Conservation (phyloP, 2,113 vertebrate species). For the Brachirus orientalis region DNA sequence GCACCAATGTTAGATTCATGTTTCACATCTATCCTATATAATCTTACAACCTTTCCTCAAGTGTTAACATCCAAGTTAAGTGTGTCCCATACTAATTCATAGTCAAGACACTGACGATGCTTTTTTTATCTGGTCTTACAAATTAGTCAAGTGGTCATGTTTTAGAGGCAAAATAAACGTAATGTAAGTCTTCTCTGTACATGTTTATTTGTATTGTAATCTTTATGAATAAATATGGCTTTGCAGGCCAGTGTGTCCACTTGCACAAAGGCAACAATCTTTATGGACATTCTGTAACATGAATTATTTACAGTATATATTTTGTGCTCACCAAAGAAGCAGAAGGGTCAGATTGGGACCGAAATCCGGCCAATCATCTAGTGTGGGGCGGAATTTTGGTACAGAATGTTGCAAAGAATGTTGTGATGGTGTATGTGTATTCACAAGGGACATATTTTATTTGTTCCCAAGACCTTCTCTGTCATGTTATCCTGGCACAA, state of each 20-base stretch:
- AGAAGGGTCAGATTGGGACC: no score
- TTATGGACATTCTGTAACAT: not conserved
- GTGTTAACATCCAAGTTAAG: not conserved
- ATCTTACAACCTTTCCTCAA: not conserved
- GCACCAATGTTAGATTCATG: not conserved
- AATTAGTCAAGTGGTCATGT: no score
- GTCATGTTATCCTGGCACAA: not conserved
- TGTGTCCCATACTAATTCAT: not conserved
- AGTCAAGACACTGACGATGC: no score
- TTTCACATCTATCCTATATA: not conserved
- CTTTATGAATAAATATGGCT: not conserved
- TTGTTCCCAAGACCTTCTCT: not conserved
- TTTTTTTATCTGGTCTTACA: no score
- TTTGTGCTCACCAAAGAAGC: not conserved
- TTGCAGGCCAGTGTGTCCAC: not conserved
- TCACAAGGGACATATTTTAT: no score
- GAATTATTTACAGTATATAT: constrained; percentile 1
- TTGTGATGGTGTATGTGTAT: no score
- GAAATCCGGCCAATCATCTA: no score
- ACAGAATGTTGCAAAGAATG: no score
- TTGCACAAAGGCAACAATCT: not conserved
- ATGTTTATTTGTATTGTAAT: not conserved
- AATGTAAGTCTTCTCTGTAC: no score
- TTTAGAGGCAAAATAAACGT: not conserved
- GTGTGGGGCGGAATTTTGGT: no score